A percentile compares a stretch with the other conserved stretches of the same genome.
phyloP scores from a whole-genome alignment of 2,797 vertebrate species.

The Poeciliopsis infans region DNA sequence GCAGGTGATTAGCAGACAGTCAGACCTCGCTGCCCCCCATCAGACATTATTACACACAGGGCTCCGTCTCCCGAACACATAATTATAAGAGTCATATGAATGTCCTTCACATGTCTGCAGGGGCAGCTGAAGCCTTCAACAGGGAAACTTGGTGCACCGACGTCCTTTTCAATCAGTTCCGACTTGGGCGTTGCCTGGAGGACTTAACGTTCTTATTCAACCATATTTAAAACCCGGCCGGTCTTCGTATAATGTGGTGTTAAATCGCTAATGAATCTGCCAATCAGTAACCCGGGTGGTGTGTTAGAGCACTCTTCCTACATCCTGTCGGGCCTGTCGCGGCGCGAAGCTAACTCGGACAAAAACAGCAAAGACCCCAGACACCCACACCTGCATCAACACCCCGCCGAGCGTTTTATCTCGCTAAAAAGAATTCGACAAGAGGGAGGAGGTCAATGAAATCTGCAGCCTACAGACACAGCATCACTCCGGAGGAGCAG shows the following conservation, averaged over 20 bases:
- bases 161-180: conserved; percentile 12
- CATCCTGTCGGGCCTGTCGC: conserved; percentile 51
- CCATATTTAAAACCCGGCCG: conserved; percentile 15
- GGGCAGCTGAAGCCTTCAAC: conserved; percentile 20
- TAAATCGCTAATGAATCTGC: conserved; percentile 71
- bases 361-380: conserved; percentile 20
- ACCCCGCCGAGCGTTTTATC: conserved; percentile 33
- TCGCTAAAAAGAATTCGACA: conserved; percentile 42
- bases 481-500: conserved; percentile 36
- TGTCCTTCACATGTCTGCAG: conserved; percentile 65
- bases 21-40: conserved; percentile 54
- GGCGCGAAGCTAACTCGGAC: conserved; percentile 28
- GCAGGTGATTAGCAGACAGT: conserved; percentile 68
- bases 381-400: conserved; percentile 29
- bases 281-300: conserved; percentile 57
- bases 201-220: conserved; percentile 12
- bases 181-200: conserved; percentile 5
- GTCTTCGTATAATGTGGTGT: conserved; percentile 34
- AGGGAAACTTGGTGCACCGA: conserved; percentile 9
- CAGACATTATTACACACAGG: conserved; percentile 48
- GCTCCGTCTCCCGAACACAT: conserved; percentile 49
- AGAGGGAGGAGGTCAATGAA: conserved; percentile 49
- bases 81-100: conserved; percentile 61
- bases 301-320: conserved; percentile 42
- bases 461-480: conserved; percentile 31